Percentiles rank a stretch among this genome's conserved stretches.
These are phyloP conservation scores for Cardiocondyla obscurior DNA, from an alignment of 1,140 invertebrate genomes.

Conservation along the genomic window DNA sequence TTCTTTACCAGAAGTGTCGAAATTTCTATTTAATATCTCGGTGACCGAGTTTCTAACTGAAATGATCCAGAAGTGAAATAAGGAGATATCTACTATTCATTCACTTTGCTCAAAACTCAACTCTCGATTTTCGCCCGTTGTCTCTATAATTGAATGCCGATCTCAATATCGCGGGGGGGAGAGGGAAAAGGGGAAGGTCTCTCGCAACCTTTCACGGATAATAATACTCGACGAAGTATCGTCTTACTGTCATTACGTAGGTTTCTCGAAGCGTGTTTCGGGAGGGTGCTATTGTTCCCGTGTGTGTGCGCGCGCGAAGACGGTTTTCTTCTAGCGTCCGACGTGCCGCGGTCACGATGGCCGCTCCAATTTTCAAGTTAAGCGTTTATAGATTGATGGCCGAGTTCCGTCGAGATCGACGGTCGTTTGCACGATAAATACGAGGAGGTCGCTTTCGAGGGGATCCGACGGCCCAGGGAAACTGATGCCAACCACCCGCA, in stretches of 20 bases:
- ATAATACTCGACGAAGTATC: too few species aligned
- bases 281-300: not conserved
- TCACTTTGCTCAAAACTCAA: not conserved
- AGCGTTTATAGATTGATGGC: slow-evolving; percentile 51
- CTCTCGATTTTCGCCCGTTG: not conserved
- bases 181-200: not conserved
- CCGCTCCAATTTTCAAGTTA: slow-evolving; percentile 55
- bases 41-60: not conserved
- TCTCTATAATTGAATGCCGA: not conserved
- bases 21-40: not conserved
- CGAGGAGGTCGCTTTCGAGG: slow-evolving; percentile 53
- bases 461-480: slow-evolving; percentile 49
- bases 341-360: not conserved
- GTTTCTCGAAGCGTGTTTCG: not conserved
- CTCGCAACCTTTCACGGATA: not conserved
- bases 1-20: not conserved
- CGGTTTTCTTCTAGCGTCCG: slow-evolving; percentile 17
- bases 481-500: slow-evolving; percentile 62
- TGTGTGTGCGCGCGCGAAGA: too few species aligned
- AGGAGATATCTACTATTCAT: not conserved
- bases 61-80: not conserved
- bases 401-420: slow-evolving; percentile 49
- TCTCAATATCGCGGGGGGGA: not conserved
- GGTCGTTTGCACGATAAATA: slow-evolving; percentile 69
- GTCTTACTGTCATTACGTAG: not conserved